Percentiles rank a stretch among this genome's conserved stretches.
phyloP scores from a whole-genome alignment of 2,113 vertebrate genomes.

The Odontophorus gujanensis region DNA sequence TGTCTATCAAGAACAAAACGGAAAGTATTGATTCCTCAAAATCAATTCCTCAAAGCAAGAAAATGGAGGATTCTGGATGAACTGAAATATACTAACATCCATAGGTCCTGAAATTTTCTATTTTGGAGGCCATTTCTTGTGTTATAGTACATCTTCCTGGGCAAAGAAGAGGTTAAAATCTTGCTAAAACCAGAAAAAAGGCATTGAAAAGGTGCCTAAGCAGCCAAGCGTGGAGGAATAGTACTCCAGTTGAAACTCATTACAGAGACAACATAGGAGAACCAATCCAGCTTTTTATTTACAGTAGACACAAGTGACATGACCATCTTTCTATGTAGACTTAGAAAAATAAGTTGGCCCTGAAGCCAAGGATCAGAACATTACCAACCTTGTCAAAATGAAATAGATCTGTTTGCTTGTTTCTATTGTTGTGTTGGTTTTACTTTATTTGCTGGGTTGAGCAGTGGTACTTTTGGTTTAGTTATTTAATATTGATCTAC shows the following conservation, averaged over 20 bases:
- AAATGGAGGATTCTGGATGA: not conserved
- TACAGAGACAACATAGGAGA: constrained; percentile 42
- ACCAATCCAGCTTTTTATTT: constrained; percentile 67
- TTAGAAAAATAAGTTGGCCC: constrained; percentile 53
- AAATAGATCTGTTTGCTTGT: constrained; percentile 38
- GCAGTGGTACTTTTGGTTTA: too few species aligned
- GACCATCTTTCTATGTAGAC: constrained; percentile 59
- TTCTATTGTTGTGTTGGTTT: not conserved
- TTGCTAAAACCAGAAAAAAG: not conserved
- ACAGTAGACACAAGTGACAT: constrained; percentile 49
- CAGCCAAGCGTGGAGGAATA: constrained; percentile 49
- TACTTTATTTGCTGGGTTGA: not conserved
- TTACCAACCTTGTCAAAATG: constrained; percentile 54
- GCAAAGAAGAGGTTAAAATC: constrained; percentile 50
- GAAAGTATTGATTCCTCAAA: not conserved
- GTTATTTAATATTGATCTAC: not conserved
- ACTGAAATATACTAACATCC: not conserved
- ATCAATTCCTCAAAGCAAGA: not conserved
- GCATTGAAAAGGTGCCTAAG: constrained; percentile 25
- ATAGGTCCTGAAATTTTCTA: not conserved
- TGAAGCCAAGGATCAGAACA: constrained; percentile 59
- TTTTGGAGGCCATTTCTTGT: not conserved
- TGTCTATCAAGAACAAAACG: not conserved
- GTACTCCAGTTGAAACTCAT: constrained; percentile 59
- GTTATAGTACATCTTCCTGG: not conserved